These are phyloP conservation scores for Nymphalis polychloros DNA, from an alignment of 2,888 invertebrate species.

Conservation along the genomic window DNA sequence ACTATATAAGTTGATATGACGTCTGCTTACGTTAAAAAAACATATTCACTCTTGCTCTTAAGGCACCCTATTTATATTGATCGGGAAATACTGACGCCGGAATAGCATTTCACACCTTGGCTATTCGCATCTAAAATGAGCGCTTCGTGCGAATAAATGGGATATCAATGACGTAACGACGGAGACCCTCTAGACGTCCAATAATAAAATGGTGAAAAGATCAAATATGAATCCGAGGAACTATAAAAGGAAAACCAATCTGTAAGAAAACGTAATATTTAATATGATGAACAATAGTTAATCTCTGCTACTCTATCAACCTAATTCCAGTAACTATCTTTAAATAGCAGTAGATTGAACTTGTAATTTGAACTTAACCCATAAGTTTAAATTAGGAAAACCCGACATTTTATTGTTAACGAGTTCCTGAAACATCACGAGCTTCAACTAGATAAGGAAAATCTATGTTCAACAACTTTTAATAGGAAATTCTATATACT, in stretches of 20 bases:
- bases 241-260: too few relatives aligned
- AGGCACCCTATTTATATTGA: too few relatives aligned
- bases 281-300: not conserved
- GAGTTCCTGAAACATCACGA: constrained; percentile 37
- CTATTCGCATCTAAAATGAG: too few relatives aligned
- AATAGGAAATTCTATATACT: constrained; percentile 27
- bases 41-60: too few relatives aligned
- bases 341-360: constrained; percentile 16
- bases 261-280: too few relatives aligned
- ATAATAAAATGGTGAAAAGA: not conserved
- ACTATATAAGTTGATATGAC: too few relatives aligned
- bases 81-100: too few relatives aligned
- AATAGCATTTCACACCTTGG: too few relatives aligned
- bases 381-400: constrained; percentile 34
- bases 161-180: too few relatives aligned
- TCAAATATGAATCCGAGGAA: not conserved
- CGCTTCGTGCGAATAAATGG: too few relatives aligned
- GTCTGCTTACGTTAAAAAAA: too few relatives aligned
- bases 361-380: constrained; percentile 28
- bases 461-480: constrained; percentile 37
- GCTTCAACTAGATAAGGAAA: constrained; percentile 37
- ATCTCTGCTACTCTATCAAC: not conserved
- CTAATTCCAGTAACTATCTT: not conserved
- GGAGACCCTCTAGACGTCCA: too few relatives aligned
- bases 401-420: constrained; percentile 39